phyloP scores from a whole-genome alignment of 2,797 vertebrate genomes.

The Leuciscus waleckii region DNA sequence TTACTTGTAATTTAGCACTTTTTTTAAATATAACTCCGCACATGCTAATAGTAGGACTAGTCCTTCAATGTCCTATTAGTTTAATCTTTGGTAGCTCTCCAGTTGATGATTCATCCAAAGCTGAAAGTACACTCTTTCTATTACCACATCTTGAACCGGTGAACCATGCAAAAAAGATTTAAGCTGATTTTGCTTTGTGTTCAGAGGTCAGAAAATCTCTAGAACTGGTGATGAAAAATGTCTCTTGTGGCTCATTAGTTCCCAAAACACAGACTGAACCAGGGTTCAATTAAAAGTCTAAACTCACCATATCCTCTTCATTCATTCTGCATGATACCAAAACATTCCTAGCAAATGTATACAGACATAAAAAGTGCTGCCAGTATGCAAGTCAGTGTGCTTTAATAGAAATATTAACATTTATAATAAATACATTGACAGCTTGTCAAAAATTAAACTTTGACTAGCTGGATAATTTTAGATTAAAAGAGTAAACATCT shows the following conservation, averaged over 20 bases:
- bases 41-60: neutral
- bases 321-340: slow-evolving; percentile 40
- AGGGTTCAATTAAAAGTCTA: slow-evolving; percentile 12
- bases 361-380: slow-evolving; percentile 60
- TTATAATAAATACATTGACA: slow-evolving; percentile 62
- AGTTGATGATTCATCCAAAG: neutral
- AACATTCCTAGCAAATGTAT: slow-evolving; percentile 56
- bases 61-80: neutral
- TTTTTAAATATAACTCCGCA: no score
- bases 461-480: slow-evolving; percentile 57
- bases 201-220: neutral
- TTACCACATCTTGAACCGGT: neutral
- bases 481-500: slow-evolving; percentile 65
- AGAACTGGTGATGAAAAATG: neutral
- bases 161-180: neutral
- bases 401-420: slow-evolving; percentile 71
- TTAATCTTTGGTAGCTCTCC: neutral
- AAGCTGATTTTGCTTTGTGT: neutral
- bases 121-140: neutral
- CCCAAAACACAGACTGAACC: neutral
- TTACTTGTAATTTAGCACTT: neutral
- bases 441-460: slow-evolving; percentile 57
- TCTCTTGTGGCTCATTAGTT: neutral
- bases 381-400: slow-evolving; percentile 61
- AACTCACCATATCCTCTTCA: neutral